Conservation (phyloP, 64 coral and sea anemone genomes). For the Astreopora myriophthalma region DNA sequence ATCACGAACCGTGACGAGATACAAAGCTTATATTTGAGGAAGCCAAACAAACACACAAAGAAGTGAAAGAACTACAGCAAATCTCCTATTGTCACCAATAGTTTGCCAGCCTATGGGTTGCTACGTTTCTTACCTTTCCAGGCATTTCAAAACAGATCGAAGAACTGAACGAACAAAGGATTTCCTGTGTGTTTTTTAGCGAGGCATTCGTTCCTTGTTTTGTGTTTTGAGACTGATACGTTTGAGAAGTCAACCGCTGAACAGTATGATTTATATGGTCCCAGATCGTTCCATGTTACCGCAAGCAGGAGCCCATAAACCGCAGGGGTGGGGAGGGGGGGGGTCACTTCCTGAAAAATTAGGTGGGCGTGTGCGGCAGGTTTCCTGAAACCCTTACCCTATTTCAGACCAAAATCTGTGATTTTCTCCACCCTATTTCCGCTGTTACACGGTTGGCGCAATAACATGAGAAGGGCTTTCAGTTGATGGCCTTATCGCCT, state of each 20-base stretch:
- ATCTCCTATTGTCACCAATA: not conserved
- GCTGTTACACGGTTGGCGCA: too few relatives aligned
- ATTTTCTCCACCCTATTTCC: too few relatives aligned
- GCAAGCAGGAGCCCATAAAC: too few relatives aligned
- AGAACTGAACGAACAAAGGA: not conserved
- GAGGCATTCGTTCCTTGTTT: not conserved
- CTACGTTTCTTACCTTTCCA: slow-evolving; percentile 27
- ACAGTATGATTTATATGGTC: not conserved
- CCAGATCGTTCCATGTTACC: too few relatives aligned
- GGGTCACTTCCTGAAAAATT: too few relatives aligned
- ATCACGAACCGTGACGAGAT: slow-evolving; percentile 6
- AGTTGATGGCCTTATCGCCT: too few relatives aligned
- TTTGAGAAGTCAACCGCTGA: slow-evolving; percentile 7
- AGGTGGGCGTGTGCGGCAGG: too few relatives aligned
- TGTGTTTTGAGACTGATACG: not conserved
- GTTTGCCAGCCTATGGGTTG: not conserved
- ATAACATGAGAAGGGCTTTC: too few relatives aligned
- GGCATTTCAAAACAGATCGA: slow-evolving; percentile 12
- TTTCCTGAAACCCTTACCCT: too few relatives aligned
- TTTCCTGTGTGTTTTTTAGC: not conserved
- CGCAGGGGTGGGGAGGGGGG: too few relatives aligned
- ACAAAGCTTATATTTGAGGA: not conserved
- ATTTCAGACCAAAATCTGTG: too few relatives aligned
- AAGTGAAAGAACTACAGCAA: not conserved
- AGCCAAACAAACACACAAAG: not conserved